Evolutionary conservation across 2,113 vertebrate genomes (phyloP).

Genomic region (Sylvietta virens): DNA sequence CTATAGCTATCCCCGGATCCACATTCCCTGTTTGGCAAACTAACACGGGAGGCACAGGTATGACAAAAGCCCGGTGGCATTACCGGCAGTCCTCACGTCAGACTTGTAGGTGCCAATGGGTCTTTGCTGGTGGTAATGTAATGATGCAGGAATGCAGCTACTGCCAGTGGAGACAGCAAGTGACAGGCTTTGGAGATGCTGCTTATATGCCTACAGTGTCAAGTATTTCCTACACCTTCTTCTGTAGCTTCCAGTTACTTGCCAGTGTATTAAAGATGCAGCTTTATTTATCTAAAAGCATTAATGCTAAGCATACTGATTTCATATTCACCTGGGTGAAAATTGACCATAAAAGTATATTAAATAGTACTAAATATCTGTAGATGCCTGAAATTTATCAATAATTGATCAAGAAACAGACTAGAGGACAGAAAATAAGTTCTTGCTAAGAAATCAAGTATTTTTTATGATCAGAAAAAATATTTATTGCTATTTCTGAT

Average conservation of each 20-base stretch:
- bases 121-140: neutral
- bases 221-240: neutral
- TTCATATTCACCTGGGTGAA: neutral
- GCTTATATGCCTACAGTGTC: neutral
- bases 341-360: neutral
- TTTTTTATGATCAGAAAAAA: neutral
- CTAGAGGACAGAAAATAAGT: neutral
- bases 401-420: neutral
- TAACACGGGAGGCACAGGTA: neutral
- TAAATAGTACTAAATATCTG: neutral
- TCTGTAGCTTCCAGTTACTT: neutral
- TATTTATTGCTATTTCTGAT: neutral
- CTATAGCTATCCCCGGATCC: neutral
- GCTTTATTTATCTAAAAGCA: neutral
- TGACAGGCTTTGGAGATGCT: neutral
- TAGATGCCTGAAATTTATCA: neutral
- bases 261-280: neutral
- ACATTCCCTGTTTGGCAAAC: neutral
- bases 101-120: neutral
- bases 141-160: slow-evolving; percentile 1
- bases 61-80: slow-evolving; percentile 3
- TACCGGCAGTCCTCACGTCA: neutral
- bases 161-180: neutral
- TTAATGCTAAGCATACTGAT: neutral
- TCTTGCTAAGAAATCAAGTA: neutral